Evolutionary conservation across 2,113 vertebrate species (phyloP).

Genomic region (Colius striatus): DNA sequence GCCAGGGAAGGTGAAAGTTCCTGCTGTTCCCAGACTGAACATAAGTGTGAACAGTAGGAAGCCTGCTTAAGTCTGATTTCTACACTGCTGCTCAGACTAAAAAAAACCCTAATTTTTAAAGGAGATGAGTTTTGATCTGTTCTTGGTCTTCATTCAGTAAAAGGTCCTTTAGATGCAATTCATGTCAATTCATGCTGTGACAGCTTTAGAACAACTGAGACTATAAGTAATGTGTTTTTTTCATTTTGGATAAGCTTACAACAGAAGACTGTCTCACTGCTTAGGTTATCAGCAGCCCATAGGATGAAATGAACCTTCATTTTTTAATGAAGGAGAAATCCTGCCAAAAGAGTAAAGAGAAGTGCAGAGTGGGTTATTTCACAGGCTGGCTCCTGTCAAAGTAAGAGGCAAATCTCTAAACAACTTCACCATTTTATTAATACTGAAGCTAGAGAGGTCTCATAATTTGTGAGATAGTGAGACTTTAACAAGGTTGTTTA

Average conservation of each 20-base stretch:
- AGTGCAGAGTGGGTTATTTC: not conserved
- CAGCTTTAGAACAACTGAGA: not conserved
- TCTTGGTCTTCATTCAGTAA: not conserved
- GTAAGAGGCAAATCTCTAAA: not conserved
- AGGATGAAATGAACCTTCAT: not conserved
- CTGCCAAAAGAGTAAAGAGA: not conserved
- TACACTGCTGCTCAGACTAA: not conserved
- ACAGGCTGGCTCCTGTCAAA: not conserved
- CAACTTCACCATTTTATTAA: not conserved
- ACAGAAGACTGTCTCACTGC: not conserved
- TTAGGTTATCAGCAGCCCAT: not conserved
- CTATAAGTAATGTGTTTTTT: not conserved
- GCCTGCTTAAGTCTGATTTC: slow-evolving; percentile 16
- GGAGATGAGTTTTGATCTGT: not conserved
- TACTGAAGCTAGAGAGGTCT: not conserved
- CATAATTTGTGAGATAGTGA: not conserved
- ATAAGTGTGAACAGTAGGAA: slow-evolving; percentile 49
- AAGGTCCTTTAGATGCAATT: not conserved
- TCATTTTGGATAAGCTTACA: not conserved
- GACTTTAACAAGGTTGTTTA: not conserved
- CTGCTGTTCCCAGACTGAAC: slow-evolving; percentile 62
- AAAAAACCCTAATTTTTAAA: not conserved
- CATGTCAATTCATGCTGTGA: not conserved
- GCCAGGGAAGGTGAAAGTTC: not conserved
- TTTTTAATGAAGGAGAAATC: not conserved